Percentiles rank a stretch among this genome's conserved stretches.
Evolutionary conservation across 2,888 invertebrate genomes (phyloP).

Genomic region (Nomada fucata): DNA sequence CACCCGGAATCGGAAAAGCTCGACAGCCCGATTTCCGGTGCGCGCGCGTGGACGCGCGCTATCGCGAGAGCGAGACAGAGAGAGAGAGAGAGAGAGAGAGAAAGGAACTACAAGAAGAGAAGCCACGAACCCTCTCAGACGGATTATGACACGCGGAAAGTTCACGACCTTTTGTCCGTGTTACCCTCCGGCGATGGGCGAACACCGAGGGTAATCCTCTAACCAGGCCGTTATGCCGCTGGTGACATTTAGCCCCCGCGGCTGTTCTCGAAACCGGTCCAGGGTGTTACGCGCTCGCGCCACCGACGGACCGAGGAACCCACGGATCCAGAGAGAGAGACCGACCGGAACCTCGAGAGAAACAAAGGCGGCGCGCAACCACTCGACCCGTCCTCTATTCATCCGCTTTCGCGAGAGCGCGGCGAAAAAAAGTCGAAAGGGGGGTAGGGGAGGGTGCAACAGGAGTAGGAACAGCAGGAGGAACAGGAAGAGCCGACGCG

Average conservation of each 20-base stretch:
- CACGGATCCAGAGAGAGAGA: constrained; percentile 21
- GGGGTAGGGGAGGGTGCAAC: not conserved
- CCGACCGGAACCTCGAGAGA: constrained; percentile 10
- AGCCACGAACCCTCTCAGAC: constrained; percentile 75
- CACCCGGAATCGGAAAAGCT: no score
- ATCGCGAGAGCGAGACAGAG: no score
- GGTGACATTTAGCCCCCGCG: constrained; percentile 82
- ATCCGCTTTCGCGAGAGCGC: constrained; percentile 29
- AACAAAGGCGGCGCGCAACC: constrained; percentile 27
- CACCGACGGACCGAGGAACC: constrained; percentile 18
- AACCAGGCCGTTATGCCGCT: constrained; percentile 75
- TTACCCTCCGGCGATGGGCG: constrained; percentile 68
- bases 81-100: not conserved
- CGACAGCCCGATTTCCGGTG: not conserved
- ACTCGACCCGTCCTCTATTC: constrained; percentile 22
- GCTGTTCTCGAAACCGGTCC: constrained; percentile 75
- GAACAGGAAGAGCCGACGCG: constrained; percentile 33
- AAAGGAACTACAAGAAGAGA: constrained; percentile 20
- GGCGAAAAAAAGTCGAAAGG: not conserved
- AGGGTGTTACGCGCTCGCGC: constrained; percentile 54
- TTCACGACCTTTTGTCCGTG: constrained; percentile 81
- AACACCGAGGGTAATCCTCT: constrained; percentile 71
- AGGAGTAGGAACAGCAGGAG: constrained; percentile 27
- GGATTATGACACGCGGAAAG: constrained; percentile 81
- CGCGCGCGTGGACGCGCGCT: not conserved